Percentiles rank a stretch among this genome's conserved stretches.
Evolutionary conservation across 2,888 invertebrate genomes (phyloP).

Genomic region (Osmoderma eremita): DNA sequence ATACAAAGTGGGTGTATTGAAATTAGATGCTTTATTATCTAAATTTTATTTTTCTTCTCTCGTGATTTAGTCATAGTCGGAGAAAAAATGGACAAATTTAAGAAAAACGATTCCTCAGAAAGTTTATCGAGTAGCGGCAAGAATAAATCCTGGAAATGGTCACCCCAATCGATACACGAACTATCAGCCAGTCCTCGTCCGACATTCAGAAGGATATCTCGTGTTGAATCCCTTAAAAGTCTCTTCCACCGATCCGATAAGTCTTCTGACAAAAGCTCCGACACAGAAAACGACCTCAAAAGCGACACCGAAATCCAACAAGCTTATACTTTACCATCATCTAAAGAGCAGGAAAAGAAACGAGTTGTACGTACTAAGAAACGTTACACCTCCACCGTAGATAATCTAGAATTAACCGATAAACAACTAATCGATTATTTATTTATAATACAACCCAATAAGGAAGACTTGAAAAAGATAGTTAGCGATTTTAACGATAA

Average conservation of each 20-base stretch:
- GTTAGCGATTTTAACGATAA: slow-evolving; percentile 51
- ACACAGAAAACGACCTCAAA: slow-evolving; percentile 49
- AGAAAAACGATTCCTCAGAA: slow-evolving; percentile 69
- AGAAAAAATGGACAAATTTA: slow-evolving; percentile 70
- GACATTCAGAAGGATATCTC: slow-evolving; percentile 60
- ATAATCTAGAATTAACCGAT: slow-evolving; percentile 58
- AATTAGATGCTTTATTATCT: background rate
- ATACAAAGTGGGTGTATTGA: background rate
- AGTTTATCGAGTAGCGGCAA: slow-evolving; percentile 61
- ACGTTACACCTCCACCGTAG: slow-evolving; percentile 53
- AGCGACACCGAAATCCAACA: slow-evolving; percentile 47
- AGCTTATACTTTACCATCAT: slow-evolving; percentile 44
- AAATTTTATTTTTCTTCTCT: background rate
- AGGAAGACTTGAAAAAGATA: slow-evolving; percentile 54
- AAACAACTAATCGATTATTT: slow-evolving; percentile 60
- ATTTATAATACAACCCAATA: slow-evolving; percentile 57
- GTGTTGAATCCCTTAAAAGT: slow-evolving; percentile 68
- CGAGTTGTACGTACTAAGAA: slow-evolving; percentile 48
- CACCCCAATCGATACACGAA: slow-evolving; percentile 53
- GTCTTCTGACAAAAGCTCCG: slow-evolving; percentile 53
- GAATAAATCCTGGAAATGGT: slow-evolving; percentile 62
- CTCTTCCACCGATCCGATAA: slow-evolving; percentile 62
- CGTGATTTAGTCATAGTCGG: slow-evolving; percentile 69
- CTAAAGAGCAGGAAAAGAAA: slow-evolving; percentile 44
- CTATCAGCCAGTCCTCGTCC: slow-evolving; percentile 5